Percentiles rank a stretch among this genome's conserved stretches.
These are phyloP conservation scores for Brotogeris chrysoptera DNA, from an alignment of 2,797 vertebrate genomes.

Conservation along the genomic window DNA sequence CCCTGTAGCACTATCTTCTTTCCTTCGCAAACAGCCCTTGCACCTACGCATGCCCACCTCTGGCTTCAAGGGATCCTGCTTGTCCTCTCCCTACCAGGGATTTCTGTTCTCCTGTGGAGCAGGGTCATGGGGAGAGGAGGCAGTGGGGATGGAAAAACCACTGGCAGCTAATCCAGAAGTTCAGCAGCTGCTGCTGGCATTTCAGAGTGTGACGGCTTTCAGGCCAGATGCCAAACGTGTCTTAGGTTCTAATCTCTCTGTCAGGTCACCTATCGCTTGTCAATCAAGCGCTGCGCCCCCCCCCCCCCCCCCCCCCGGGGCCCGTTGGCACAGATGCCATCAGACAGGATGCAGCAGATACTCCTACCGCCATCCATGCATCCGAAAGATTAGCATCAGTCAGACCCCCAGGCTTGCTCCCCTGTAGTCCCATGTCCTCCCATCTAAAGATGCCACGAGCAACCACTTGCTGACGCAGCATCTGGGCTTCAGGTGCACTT, in stretches of 20 bases:
- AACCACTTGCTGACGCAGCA: neutral
- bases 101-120: neutral
- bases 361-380: neutral
- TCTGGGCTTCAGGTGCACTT: neutral
- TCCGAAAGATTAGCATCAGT: neutral
- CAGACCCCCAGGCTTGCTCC: neutral
- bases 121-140: neutral
- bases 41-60: neutral
- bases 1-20: neutral
- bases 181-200: constrained; percentile 50
- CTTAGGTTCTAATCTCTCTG: constrained; percentile 58
- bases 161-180: constrained; percentile 60
- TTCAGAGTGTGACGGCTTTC: constrained; percentile 8
- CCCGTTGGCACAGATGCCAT: neutral
- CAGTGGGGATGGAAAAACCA: neutral
- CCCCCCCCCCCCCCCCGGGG: neutral
- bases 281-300: constrained; percentile 17
- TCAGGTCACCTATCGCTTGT: constrained; percentile 57
- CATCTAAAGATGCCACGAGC: neutral
- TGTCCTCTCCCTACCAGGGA: neutral
- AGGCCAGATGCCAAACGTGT: constrained; percentile 52
- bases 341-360: neutral
- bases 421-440: neutral
- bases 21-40: neutral
- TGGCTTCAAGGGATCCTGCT: neutral